Evolutionary conservation across 2,888 invertebrate genomes (phyloP), one percentile per base, ranked within the genome.

Genomic region (Heliothis peltigera): DNA sequence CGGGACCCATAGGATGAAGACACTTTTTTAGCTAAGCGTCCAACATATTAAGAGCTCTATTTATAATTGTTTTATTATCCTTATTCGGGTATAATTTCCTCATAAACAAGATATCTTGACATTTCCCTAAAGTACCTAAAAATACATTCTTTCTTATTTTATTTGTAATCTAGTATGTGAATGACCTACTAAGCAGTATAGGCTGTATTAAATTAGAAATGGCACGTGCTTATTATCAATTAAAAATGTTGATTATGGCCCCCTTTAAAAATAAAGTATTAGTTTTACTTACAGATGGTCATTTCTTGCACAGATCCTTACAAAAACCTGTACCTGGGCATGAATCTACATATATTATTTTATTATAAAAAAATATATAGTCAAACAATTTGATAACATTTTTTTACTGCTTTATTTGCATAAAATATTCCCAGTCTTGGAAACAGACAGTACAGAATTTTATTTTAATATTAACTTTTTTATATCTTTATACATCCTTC

Each of bases 101-200:
- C n/a, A 39, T 39, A 15, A 39, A 39, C n/a, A 39, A 39, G 39
- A 39, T 39, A n/a, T n/a, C 39, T 32, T 32, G 32, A 39, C 5
- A 39, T 39, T 39, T 32, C 12, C 10, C 32, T n/a, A 39, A 39
- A n/a, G n/a, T n/a, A n/a, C 15, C 10, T n/a, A 39, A 39, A 35
- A 10, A 39, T 0, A 39, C 1, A 6, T 15, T n/a, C 15, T n/a
- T 39, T 15, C 4, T 39, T n/a, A 39, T 15, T 39, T 12, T n/a
- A n/a, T 15, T 35, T 35, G 35, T 35, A 35, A 35, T 46, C 21
- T 46, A 46, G 21, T 46, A 3, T n/a, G 39, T 39, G 39, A 39
- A 39, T 39, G 39, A 39, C 39, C 39, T 39, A 39, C 39, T 39
- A 39, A 39, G n/a, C 39, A 39, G n/a, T 39, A 4, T 39, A n/a